Evolutionary conservation across 1,140 invertebrate species (phyloP).

Genomic region (Drosophila nebulosa): DNA sequence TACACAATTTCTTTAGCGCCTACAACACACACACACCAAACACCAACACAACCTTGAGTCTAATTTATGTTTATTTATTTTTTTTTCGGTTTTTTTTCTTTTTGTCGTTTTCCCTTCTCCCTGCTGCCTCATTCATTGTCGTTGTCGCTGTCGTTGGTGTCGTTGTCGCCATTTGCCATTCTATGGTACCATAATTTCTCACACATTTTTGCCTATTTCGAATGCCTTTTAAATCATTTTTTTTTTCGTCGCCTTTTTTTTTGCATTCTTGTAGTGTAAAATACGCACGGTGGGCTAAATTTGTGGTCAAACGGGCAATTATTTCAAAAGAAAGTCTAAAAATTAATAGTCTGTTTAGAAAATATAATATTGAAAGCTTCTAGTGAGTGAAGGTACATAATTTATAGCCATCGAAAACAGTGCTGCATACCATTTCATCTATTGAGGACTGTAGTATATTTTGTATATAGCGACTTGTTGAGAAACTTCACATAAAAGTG

Average conservation of each 20-base stretch:
- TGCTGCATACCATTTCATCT: too few species aligned
- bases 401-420: too few species aligned
- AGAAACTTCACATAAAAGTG: too few species aligned
- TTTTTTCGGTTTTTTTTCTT: slow-evolving; percentile 2
- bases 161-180: slow-evolving; percentile 14
- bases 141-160: slow-evolving; percentile 7
- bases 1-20: slow-evolving; percentile 44
- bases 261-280: background rate
- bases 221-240: slow-evolving; percentile 38
- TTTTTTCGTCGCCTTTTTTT: slow-evolving; percentile 12
- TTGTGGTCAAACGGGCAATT: background rate
- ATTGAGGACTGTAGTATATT: too few species aligned
- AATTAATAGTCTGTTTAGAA: too few species aligned
- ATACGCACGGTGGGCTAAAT: slow-evolving; percentile 5
- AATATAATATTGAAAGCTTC: too few species aligned
- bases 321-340: too few species aligned
- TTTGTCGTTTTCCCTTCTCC: background rate
- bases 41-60: slow-evolving; percentile 14
- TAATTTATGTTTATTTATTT: slow-evolving; percentile 32
- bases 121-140: slow-evolving; percentile 26
- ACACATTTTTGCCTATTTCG: slow-evolving; percentile 37
- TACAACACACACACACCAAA: background rate
- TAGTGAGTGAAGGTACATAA: too few species aligned
- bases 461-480: too few species aligned
- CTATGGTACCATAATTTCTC: background rate